Evolutionary conservation across 2,888 invertebrate species (phyloP).

Genomic region (Folsomia candida): DNA sequence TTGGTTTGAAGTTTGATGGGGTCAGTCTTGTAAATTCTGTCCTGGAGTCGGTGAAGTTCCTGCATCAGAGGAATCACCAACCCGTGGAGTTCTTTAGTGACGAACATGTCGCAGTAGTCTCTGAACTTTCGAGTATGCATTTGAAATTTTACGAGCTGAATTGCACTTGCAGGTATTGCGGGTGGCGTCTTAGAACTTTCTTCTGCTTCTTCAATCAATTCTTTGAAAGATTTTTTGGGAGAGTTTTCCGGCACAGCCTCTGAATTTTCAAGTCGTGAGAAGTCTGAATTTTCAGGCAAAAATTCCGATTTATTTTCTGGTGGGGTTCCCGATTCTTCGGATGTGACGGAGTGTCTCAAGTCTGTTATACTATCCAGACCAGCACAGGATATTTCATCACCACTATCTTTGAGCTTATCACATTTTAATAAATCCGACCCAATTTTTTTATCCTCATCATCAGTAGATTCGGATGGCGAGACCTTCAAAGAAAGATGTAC

Average conservation of each 20-base stretch:
- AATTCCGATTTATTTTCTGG: too few species aligned
- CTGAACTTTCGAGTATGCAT: slow-evolving; percentile 46
- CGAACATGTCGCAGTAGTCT: slow-evolving; percentile 62
- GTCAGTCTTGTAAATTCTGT: slow-evolving; percentile 62
- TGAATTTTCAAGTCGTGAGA: too few species aligned
- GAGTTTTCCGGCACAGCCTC: neutral
- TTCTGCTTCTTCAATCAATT: slow-evolving; percentile 15
- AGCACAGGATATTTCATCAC: neutral
- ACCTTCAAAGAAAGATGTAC: neutral
- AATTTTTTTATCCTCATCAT: neutral
- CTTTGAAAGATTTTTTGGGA: neutral
- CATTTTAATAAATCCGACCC: too few species aligned
- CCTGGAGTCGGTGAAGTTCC: slow-evolving; percentile 63
- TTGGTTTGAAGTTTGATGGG: slow-evolving; percentile 61
- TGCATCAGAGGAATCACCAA: slow-evolving; percentile 58
- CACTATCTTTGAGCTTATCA: neutral
- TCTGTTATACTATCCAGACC: neutral
- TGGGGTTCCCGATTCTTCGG: neutral
- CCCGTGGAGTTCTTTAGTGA: slow-evolving; percentile 60
- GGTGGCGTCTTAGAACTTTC: neutral
- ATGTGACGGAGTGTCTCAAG: neutral
- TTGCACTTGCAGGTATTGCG: slow-evolving; percentile 7
- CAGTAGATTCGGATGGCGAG: neutral
- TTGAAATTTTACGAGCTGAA: slow-evolving; percentile 28
- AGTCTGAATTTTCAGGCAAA: too few species aligned